These are phyloP conservation scores for Picus viridis DNA, from an alignment of 2,797 vertebrate genomes.

Conservation along the genomic window DNA sequence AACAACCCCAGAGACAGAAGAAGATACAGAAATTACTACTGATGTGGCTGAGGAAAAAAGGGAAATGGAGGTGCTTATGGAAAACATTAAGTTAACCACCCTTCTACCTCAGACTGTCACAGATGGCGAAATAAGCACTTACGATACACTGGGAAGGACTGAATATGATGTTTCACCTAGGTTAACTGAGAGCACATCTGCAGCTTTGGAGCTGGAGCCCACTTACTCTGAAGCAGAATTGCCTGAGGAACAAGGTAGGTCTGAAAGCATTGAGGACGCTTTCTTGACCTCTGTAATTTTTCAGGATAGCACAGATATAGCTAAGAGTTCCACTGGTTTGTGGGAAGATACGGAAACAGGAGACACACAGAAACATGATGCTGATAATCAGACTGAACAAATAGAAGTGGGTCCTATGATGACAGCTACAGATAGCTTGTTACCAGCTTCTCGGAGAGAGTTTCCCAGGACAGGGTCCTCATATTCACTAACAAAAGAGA, in stretches of 20 bases:
- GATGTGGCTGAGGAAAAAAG: slow-evolving; percentile 41
- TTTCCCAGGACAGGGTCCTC: slow-evolving; percentile 56
- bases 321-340: slow-evolving; percentile 48
- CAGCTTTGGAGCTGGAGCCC: slow-evolving; percentile 55
- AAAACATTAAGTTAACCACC: slow-evolving; percentile 54
- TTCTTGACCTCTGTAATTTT: slow-evolving; percentile 67
- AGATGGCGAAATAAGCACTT: not conserved
- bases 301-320: slow-evolving; percentile 56
- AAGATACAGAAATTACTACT: slow-evolving; percentile 36
- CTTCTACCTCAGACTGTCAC: slow-evolving; percentile 71
- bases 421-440: slow-evolving; percentile 63
- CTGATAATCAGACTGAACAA: slow-evolving; percentile 75
- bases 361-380: slow-evolving; percentile 42
- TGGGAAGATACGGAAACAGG: slow-evolving; percentile 57
- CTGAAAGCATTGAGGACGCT: slow-evolving; percentile 71
- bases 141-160: slow-evolving; percentile 36
- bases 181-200: slow-evolving; percentile 34
- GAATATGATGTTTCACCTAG: slow-evolving; percentile 35
- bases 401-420: slow-evolving; percentile 78
- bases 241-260: slow-evolving; percentile 62
- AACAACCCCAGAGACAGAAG: slow-evolving; percentile 58
- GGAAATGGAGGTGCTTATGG: slow-evolving; percentile 58
- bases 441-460: slow-evolving; percentile 44
- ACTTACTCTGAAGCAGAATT: slow-evolving; percentile 64
- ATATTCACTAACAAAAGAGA: slow-evolving; percentile 48